Conservation (phyloP, 2,113 vertebrate species). For the Lota lota region DNA sequence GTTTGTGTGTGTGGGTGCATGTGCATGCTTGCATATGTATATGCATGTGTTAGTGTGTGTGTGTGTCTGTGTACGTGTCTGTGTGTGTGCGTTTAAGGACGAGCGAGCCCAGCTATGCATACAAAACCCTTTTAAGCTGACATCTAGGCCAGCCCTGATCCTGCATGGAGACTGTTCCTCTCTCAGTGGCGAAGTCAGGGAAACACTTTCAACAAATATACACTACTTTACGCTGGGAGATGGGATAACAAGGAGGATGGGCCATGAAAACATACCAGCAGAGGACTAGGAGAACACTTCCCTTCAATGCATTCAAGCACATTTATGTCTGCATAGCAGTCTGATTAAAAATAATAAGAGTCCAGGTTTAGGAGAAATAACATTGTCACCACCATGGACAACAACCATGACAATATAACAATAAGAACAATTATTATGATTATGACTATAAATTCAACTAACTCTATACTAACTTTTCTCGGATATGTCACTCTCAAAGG, state of each 20-base stretch:
- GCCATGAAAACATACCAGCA: conserved; percentile 21
- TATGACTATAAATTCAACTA: no score
- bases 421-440: not conserved
- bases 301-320: not conserved
- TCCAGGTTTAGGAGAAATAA: not conserved
- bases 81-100: conserved; percentile 11
- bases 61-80: conserved; percentile 12
- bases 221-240: conserved; percentile 21
- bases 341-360: conserved; percentile 12
- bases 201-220: conserved; percentile 49
- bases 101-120: conserved; percentile 55
- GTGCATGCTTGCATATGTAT: not conserved
- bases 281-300: no score
- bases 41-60: no score
- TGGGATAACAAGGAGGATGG: conserved; percentile 29
- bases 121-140: conserved; percentile 65
- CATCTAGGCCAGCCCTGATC: conserved; percentile 57
- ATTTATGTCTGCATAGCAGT: not conserved
- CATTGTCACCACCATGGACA: not conserved
- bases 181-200: conserved; percentile 50
- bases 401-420: not conserved
- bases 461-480: no score
- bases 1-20: conserved; percentile 13
- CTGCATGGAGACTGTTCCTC: conserved; percentile 47
- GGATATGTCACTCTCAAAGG: no score